Base-by-base conservation (phyloP, 1,140 invertebrate genomes). In the Trichonephila inaurata region DNA sequence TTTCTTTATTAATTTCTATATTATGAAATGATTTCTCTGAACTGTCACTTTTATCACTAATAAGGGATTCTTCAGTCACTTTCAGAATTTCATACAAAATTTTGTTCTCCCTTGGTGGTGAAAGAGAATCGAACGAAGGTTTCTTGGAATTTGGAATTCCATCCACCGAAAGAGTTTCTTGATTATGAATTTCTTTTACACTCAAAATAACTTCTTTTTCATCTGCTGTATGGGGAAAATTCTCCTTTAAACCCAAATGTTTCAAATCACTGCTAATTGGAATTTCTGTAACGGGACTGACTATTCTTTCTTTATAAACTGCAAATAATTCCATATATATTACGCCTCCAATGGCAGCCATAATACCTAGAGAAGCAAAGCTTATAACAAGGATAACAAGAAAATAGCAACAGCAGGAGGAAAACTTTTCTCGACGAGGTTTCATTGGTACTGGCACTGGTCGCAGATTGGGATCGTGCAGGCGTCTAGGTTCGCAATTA, bases 321-420 rank as follows among this genome's bases (percentile, higher is more conserved):
- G 82, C 14, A 61, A 92, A 92, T n/a, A 92, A 40, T 77, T 92
- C 91, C 66, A 92, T 69, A 28, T 87, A 92, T 16, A 92, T n/a
- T 21, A 92, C 77, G 1, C 83, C 83, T 18, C 82, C 91, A 72
- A 92, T 87, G 0, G 64, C 66, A 21, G 66, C 21, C 10, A 92
- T 24, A 14, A 92, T 60, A 7, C 83, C 83, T 4, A 92, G 60
- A 14, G 83, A 60, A 77, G 60, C 60, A 18, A 92, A 8, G 14
- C 40, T n/a, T 21, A 87, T 87, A 7, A 77, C 14, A 2, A 86
- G 0, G 21, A 44, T 21, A n/a, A 72, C 28, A 10, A 24, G 28
- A 12, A 66, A 14, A 61, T 92, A 92, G 24, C 82, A 92, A 40
- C 91, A 92, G 24, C 91, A 87, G 18, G 83, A 72, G n/a, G 82